phyloP scores from a whole-genome alignment of 2,888 invertebrate genomes.

The Yponomeuta sedellus region DNA sequence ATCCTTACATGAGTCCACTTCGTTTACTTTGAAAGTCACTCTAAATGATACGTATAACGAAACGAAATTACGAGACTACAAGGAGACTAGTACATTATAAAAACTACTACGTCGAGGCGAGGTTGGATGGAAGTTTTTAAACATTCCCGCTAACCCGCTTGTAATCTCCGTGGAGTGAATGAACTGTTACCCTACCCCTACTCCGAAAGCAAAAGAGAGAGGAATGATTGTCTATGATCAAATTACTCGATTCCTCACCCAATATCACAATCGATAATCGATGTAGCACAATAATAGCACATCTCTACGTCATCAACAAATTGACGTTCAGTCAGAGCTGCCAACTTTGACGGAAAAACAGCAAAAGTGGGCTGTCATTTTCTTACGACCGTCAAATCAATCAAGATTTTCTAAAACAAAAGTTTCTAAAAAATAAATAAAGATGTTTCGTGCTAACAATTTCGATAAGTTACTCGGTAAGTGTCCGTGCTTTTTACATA shows the following conservation, averaged over 20 bases:
- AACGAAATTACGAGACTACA: too few species aligned
- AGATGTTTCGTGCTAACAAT: conserved; percentile 78
- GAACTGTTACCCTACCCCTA: too few species aligned
- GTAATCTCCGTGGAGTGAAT: too few species aligned
- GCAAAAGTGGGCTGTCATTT: conserved; percentile 66
- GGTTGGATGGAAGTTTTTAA: neutral
- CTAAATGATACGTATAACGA: too few species aligned
- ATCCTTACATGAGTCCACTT: too few species aligned
- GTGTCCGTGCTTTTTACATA: conserved; percentile 27
- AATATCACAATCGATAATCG: neutral
- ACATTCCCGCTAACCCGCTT: neutral
- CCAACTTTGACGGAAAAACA: conserved; percentile 20
- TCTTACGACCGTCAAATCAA: conserved; percentile 48
- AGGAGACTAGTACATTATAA: too few species aligned
- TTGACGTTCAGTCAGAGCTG: conserved; percentile 7
- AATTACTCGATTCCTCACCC: neutral
- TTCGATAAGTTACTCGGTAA: conserved; percentile 82
- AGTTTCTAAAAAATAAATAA: conserved; percentile 44
- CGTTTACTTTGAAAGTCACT: too few species aligned
- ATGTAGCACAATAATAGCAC: neutral
- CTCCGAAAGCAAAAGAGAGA: neutral
- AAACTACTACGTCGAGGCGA: too few species aligned
- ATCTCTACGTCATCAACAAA: conserved; percentile 3
- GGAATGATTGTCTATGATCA: neutral
- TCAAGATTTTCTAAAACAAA: conserved; percentile 61